Conservation (phyloP, 2,113 vertebrate species). For the Ramphastos sulfuratus region DNA sequence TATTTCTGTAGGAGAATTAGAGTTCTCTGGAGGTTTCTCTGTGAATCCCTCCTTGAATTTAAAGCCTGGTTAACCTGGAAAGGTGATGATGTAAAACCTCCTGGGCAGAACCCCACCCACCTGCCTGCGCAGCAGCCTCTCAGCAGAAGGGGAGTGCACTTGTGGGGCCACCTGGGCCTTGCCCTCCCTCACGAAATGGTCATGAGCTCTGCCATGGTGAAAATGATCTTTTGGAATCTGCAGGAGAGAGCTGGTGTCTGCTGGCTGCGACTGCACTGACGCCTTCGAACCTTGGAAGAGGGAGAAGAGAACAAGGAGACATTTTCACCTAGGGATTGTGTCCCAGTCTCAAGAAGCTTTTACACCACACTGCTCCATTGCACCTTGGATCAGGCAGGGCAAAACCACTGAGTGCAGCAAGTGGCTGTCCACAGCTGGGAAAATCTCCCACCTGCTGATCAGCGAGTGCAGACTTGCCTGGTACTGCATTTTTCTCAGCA, state of each 20-base stretch:
- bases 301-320: neutral
- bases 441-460: neutral
- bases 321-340: neutral
- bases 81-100: neutral
- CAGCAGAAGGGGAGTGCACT: conserved; percentile 80
- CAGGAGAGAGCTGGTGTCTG: conserved; percentile 78
- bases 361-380: neutral
- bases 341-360: neutral
- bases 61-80: neutral
- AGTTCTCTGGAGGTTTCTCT: neutral
- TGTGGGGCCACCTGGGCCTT: conserved; percentile 82
- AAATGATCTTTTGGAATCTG: conserved; percentile 84
- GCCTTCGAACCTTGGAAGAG: conserved; percentile 81
- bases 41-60: conserved; percentile 18
- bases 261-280: conserved; percentile 85
- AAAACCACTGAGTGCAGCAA: conserved; percentile 4
- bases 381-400: neutral
- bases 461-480: conserved; percentile 15
- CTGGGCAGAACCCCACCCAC: conserved; percentile 64
- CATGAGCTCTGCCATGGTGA: conserved; percentile 80
- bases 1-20: conserved; percentile 46
- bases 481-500: conserved; percentile 55
- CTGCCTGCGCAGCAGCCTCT: conserved; percentile 93
- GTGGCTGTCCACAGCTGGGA: neutral
- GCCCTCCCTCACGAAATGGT: conserved; percentile 75